A percentile compares a stretch with the other conserved stretches of the same genome.
phyloP scores from a whole-genome alignment of 2,888 invertebrate genomes.

The Leucophenga montana region DNA sequence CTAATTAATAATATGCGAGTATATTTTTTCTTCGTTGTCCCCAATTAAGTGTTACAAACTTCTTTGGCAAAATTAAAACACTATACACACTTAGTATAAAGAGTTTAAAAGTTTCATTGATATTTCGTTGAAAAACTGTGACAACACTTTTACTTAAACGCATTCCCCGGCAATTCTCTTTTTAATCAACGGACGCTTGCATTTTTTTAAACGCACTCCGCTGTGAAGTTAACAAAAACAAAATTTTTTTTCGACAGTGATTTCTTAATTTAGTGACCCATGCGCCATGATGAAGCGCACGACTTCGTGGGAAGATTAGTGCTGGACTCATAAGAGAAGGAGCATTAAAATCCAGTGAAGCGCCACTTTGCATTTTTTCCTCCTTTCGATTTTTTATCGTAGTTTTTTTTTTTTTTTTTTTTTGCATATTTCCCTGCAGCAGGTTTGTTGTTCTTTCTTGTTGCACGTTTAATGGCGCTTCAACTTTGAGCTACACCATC shows the following conservation, averaged over 20 bases:
- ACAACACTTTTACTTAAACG: no score
- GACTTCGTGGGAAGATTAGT: background rate
- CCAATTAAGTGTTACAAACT: no score
- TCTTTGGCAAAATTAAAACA: no score
- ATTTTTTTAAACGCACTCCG: background rate
- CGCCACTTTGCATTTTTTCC: conserved; percentile 5
- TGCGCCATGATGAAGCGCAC: no score
- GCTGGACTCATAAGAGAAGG: background rate
- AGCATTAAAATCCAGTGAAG: background rate
- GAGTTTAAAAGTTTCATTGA: no score
- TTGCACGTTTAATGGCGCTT: conserved; percentile 8
- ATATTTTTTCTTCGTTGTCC: no score
- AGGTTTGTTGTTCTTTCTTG: background rate
- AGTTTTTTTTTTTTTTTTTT: background rate
- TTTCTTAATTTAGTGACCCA: conserved; percentile 1
- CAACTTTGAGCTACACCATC: background rate
- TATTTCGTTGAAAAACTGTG: no score
- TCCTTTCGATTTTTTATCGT: no score
- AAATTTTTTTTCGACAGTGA: conserved; percentile 2
- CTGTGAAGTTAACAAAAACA: background rate
- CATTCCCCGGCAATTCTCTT: no score
- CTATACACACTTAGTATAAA: no score
- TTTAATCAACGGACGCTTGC: background rate
- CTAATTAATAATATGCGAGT: no score
- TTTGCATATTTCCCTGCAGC: background rate